Base-by-base conservation (phyloP, 2,797 vertebrate species). In the Pristis pectinata region DNA sequence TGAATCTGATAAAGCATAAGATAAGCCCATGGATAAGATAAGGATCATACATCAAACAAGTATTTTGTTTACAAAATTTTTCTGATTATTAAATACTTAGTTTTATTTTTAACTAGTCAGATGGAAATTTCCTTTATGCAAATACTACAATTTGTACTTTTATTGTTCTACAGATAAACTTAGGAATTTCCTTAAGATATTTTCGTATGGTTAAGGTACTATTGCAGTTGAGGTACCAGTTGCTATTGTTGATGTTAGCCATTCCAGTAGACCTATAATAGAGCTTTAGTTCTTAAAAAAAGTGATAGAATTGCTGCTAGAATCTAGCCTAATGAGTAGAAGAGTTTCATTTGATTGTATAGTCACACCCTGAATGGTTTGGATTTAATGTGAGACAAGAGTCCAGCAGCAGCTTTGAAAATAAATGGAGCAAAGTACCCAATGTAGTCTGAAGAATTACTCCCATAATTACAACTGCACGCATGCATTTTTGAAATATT, bases 391-490 rank as follows among this genome's bases (percentile, higher is more conserved):
- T 80, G 85, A 94, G 95, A 95, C 95, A 94, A 92, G 82, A 95
- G 95, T 95, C 94, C 95, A 96, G 95, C 96, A 96, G 96, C 96
- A 95, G 95, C 95, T 95, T 96, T 95, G 96, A 96, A 96, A 96
- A 96, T 96, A 96, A 96, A 95, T 95, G 41, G 79, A 82, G 41
- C 37, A 82, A 82, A 82, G 79, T 9, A 37, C 34, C 77, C 10
- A 34, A 77, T 37, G 8, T 2, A 37, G 95, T 95, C 95, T 92
- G 91, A 95, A 95, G 0, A 0, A 95, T 96, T 94, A 94, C 13
- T 95, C 93, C 44, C 94, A 94, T 95, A 95, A 95, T 95, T 94
- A n/a, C 37, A 92, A 70, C 61, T 67, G 89, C n/a, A 41, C 64
- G 59, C 95, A 94, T 82, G 91, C 83, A 93, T 95, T 85, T 95